phyloP scores from a whole-genome alignment of 1,140 invertebrate species.

The Zaprionus capensis region DNA sequence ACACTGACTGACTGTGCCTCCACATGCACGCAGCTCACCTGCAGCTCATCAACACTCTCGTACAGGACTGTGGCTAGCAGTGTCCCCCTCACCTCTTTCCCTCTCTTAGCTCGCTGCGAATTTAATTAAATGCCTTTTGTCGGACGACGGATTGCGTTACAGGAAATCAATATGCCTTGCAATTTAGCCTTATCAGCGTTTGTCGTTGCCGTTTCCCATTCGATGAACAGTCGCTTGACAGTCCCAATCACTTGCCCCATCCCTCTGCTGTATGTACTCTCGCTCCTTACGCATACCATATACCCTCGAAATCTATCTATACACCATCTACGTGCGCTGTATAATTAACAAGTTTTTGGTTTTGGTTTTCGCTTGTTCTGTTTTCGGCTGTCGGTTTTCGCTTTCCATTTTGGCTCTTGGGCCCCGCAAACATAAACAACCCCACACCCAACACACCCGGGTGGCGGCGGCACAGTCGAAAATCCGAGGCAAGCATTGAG shows the following conservation, averaged over 20 bases:
- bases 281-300: neutral
- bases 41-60: neutral
- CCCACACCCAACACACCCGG: conserved; percentile 55
- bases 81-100: no score
- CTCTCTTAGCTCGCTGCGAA: neutral
- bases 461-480: conserved; percentile 34
- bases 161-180: conserved; percentile 33
- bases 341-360: conserved; percentile 70
- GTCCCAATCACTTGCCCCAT: conserved; percentile 8
- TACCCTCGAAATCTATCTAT: conserved; percentile 1
- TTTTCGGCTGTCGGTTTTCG: conserved; percentile 50
- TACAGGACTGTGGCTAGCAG: no score
- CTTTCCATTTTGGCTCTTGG: conserved; percentile 46
- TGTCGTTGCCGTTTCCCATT: conserved; percentile 44
- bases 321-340: conserved; percentile 64
- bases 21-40: conserved; percentile 7
- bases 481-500: conserved; percentile 45
- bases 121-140: conserved; percentile 22
- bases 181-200: conserved; percentile 51
- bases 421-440: conserved; percentile 71
- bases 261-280: neutral
- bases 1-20: neutral
- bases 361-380: conserved; percentile 24
- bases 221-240: conserved; percentile 74
- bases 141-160: conserved; percentile 3